Percentiles rank a stretch among this genome's conserved stretches.
Evolutionary conservation across 2,797 vertebrate genomes (phyloP).

Genomic region (Clarias fuscus): DNA sequence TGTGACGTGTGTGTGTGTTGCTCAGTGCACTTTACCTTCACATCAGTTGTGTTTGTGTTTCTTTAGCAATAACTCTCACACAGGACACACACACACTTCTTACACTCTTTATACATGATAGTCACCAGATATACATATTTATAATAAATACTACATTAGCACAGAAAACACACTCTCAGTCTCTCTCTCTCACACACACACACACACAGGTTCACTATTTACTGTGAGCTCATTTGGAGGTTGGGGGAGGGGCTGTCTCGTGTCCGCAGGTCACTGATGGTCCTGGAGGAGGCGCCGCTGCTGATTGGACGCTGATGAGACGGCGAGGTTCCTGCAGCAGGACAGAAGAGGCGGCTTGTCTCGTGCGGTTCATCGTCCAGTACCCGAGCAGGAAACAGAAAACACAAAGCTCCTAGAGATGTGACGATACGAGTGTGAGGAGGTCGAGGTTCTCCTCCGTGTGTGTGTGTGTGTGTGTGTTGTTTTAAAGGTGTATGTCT

Average conservation of each 20-base stretch:
- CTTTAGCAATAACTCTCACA: conserved; percentile 52
- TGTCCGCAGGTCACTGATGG: conserved; percentile 1
- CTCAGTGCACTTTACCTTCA: not conserved
- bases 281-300: not conserved
- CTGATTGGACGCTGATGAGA: not conserved
- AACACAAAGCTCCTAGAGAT: conserved; percentile 19
- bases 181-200: conserved; percentile 54
- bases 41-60: not conserved
- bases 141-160: conserved; percentile 80
- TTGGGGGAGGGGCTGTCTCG: not conserved
- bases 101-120: conserved; percentile 80
- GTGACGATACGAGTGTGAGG: not conserved
- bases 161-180: conserved; percentile 78
- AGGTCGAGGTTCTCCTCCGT: not conserved
- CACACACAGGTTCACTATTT: conserved; percentile 61
- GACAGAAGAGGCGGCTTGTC: not conserved
- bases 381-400: conserved; percentile 12
- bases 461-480: not conserved
- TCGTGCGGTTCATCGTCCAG: not conserved
- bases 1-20: no score
- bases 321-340: not conserved
- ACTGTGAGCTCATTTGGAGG: conserved; percentile 34
- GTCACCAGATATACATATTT: conserved; percentile 78
- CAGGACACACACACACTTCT: conserved; percentile 61
- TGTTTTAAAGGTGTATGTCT: not conserved